Base-by-base conservation (phyloP, 2,888 invertebrate genomes). In the Macaria notata region DNA sequence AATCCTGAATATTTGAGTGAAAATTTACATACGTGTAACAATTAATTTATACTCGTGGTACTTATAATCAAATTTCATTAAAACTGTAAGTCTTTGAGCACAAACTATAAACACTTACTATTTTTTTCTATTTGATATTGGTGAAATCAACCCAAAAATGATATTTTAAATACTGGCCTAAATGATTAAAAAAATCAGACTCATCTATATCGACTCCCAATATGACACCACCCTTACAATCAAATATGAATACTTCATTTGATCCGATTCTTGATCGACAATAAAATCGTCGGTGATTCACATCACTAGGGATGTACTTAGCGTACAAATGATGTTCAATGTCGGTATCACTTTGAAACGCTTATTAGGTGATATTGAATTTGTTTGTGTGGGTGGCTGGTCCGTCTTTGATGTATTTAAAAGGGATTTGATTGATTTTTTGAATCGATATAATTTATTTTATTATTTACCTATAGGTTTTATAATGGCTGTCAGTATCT, bases 181-280 rank as follows among this genome's bases (percentile, higher is more conserved):
- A 19, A 19, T 19, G 19, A 2, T 19, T 19, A 1, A 1, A 19
- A 19, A 19, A 19, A 19, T 19, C 19, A 19, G 19, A 19, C 19
- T 19, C 19, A 19, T 19, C 19, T 19, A 19, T 19, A 19, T 19
- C 19, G 19, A 19, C 19, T 19, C 19, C 19, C 19, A 19, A 19
- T 19, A 19, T 19, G 19, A 19, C 19, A 19, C 19, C 41, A 8
- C 9, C 76, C 83, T 83, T 82, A 84, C 83, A 83, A 31, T 42
- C 70, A 73, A 68, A 72, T 69, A 76, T 90, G 88, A 91, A 90
- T 91, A 90, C 90, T 89, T 91, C 91, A 90, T 91, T 90, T 90
- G 89, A 89, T 88, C 88, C 88, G 87, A 84, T 88, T 90, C 88
- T 88, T 88, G 87, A 90, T 90, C 89, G 89, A 89, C 84, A 86